These are phyloP conservation scores for Eublepharis macularius DNA, from an alignment of 2,113 vertebrate genomes.

Conservation along the genomic window DNA sequence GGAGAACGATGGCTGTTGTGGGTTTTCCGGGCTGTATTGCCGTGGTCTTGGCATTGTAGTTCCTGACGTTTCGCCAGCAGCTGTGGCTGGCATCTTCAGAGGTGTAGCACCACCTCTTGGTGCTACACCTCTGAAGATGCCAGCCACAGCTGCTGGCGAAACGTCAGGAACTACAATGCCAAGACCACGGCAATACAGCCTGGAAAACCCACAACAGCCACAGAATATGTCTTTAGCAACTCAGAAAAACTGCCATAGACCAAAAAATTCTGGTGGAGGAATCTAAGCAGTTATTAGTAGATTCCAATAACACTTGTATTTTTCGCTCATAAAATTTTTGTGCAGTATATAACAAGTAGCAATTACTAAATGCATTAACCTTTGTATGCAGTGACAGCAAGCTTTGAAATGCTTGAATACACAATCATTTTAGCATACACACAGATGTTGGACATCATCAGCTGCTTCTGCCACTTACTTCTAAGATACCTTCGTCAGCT, in stretches of 20 bases:
- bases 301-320: not conserved
- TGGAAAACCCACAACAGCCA: too few species aligned
- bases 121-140: too few species aligned
- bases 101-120: too few species aligned
- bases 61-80: too few species aligned
- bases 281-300: not conserved
- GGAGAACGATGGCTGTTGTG: too few species aligned
- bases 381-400: not conserved
- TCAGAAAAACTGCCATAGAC: not conserved
- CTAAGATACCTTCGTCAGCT: not conserved
- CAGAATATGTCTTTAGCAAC: not conserved
- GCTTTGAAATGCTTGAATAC: constrained; percentile 11
- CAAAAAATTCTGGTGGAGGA: not conserved
- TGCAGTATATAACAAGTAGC: not conserved
- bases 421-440: not conserved
- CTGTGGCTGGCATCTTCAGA: too few species aligned
- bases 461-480: not conserved
- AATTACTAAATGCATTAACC: constrained; percentile 7
- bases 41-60: too few species aligned
- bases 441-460: not conserved
- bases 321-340: not conserved
- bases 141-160: too few species aligned
- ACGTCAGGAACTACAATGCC: too few species aligned
- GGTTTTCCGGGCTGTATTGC: too few species aligned
- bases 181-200: too few species aligned